Percentiles rank a stretch among this genome's conserved stretches.
These are phyloP conservation scores for Ophiothrix spiculata DNA, from an alignment of 35 echinoderm and acorn worm species.

Conservation along the genomic window DNA sequence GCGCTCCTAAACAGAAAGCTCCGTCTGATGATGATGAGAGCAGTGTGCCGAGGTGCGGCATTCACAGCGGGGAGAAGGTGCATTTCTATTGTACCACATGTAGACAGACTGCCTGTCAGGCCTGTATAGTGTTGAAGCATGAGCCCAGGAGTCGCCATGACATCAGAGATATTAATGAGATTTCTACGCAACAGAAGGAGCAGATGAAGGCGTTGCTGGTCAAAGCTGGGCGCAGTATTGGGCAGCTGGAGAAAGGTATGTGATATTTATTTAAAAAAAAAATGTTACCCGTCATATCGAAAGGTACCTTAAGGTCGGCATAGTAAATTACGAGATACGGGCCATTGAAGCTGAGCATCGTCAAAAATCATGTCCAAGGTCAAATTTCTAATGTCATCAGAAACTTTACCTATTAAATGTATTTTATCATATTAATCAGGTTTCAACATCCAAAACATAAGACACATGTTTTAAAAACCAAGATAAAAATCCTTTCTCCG, in stretches of 20 bases:
- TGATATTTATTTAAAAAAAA: too few species aligned
- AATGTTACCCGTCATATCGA: too few species aligned
- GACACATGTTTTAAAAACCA: too few species aligned
- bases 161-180: background rate
- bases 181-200: background rate
- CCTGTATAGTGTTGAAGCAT: background rate
- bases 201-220: background rate
- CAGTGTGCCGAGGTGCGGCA: background rate
- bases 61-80: background rate
- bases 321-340: too few species aligned
- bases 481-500: too few species aligned
- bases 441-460: too few species aligned
- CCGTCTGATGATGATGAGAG: background rate
- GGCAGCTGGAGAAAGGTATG: background rate
- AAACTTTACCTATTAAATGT: too few species aligned
- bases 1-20: background rate
- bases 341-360: too few species aligned
- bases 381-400: too few species aligned
- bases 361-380: too few species aligned
- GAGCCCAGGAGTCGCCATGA: background rate
- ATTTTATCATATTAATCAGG: too few species aligned
- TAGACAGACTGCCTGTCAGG: background rate
- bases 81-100: constrained; percentile 5
- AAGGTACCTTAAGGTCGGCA: too few species aligned
- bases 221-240: background rate